Percentiles rank a stretch among this genome's conserved stretches.
phyloP scores from a whole-genome alignment of 53 echinoderm and acorn worm genomes.

The Henricia sp. region DNA sequence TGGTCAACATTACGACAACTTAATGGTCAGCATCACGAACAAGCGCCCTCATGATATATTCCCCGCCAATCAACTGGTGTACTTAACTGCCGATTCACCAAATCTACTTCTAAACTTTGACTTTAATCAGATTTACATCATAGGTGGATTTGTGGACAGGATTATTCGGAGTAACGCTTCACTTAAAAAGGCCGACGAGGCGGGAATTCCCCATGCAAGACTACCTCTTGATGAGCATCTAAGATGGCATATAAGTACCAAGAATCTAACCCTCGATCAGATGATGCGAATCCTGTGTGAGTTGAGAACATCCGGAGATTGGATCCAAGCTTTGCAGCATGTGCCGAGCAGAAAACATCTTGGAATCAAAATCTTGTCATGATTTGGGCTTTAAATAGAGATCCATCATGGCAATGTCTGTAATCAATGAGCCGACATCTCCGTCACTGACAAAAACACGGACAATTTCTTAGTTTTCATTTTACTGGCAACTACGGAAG shows the following conservation, averaged over 20 bases:
- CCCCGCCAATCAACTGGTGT: conserved; percentile 77
- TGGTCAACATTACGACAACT: conserved; percentile 30
- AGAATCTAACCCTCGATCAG: conserved; percentile 90
- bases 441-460: too few relatives aligned
- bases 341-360: conserved; percentile 87
- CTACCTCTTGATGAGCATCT: conserved; percentile 84
- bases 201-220: conserved; percentile 75
- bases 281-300: conserved; percentile 80
- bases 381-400: not conserved
- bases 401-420: too few relatives aligned
- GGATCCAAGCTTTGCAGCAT: conserved; percentile 75
- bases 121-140: conserved; percentile 75
- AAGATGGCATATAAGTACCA: conserved; percentile 77
- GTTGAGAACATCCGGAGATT: conserved; percentile 72
- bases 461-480: too few relatives aligned
- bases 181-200: conserved; percentile 79
- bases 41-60: conserved; percentile 78
- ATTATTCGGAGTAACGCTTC: conserved; percentile 72
- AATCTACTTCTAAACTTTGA: conserved; percentile 79
- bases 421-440: too few relatives aligned
- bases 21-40: conserved; percentile 74
- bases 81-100: conserved; percentile 86
- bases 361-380: conserved; percentile 57
- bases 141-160: conserved; percentile 88
- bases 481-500: too few relatives aligned